Base-by-base conservation (phyloP, 2,797 vertebrate genomes). In the Nasua narica region DNA sequence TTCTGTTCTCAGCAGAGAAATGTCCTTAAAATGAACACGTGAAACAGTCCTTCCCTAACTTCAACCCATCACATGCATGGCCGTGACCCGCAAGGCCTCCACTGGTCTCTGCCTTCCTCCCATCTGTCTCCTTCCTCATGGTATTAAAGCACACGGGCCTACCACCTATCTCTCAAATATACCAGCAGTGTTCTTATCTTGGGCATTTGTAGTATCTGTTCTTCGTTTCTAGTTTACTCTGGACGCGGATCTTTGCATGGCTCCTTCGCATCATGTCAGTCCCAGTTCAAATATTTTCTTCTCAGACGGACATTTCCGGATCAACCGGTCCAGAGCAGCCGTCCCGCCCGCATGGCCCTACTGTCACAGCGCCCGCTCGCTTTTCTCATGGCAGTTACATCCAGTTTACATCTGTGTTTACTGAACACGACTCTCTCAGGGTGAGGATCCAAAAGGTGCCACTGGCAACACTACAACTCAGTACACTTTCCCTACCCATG, bases 71-170 rank as follows among this genome's bases (percentile, higher is more conserved):
- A n/a, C 6, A 19, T 0, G 2, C 1, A 4, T 5, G 35, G 29
- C n/a, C 76, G 9, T 7, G 25, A 67, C 4, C 27, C 16, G 21
- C 2, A 29, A 18, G 72, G 14, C 54, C 14, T 23, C 23, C 32
- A 21, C 2, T 3, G 52, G 18, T 27, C 70, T 76, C 87, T 32
- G 46, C 14, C 79, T 3, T 4, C 9, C n/a, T 89, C 81, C 23
- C 9, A 27, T 27, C 81, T n/a, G 4, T 3, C 7, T 27, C 60
- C 70, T 65, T 56, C 37, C 29, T n/a, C 69, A 27, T 32, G 1
- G 21, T 32, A 35, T 18, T 7, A 35, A 0, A 77, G 2, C 74
- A 7, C 21, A n/a, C 0, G 0, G 15, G 69, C 8, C 56, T 23
- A 19, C 0, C 11, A 37, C 29, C 4, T 40, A 37, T 5, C 54